Evolutionary conservation across 2,888 invertebrate genomes (phyloP).

Genomic region (Cryptocheilus praepositus): DNA sequence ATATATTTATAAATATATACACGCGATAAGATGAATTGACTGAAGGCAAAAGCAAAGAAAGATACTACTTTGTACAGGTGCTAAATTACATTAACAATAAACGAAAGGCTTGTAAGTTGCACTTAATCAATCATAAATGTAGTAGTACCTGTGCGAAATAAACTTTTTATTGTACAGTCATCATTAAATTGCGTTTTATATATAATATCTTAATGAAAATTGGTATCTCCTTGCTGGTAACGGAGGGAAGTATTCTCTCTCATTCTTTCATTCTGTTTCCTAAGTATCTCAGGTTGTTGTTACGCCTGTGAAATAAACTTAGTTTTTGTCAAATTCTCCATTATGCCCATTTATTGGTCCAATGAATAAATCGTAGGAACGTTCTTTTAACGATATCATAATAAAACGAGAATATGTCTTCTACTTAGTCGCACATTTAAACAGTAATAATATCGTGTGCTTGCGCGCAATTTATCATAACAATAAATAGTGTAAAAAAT

Average conservation of each 20-base stretch:
- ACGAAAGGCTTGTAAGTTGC: too few species aligned
- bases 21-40: background rate
- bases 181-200: slow-evolving; percentile 42
- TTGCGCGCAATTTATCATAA: slow-evolving; percentile 7
- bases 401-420: slow-evolving; percentile 10
- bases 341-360: slow-evolving; percentile 19
- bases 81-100: slow-evolving; percentile 9
- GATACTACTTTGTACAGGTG: slow-evolving; percentile 9
- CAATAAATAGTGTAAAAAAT: slow-evolving; percentile 8
- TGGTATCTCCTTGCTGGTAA: slow-evolving; percentile 64
- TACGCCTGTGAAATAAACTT: slow-evolving; percentile 72
- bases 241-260: slow-evolving; percentile 58
- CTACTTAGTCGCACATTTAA: background rate
- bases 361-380: slow-evolving; percentile 2
- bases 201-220: slow-evolving; percentile 42
- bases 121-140: slow-evolving; percentile 26
- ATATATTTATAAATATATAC: background rate
- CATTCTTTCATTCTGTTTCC: slow-evolving; percentile 63
- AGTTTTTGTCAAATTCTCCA: slow-evolving; percentile 54
- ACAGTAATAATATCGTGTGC: slow-evolving; percentile 18
- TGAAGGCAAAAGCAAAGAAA: slow-evolving; percentile 4
- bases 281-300: slow-evolving; percentile 67
- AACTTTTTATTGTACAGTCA: slow-evolving; percentile 43
- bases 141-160: slow-evolving; percentile 43
- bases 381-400: background rate